These are phyloP conservation scores for Heteropelma amictum DNA, from an alignment of 2,888 invertebrate species.

Conservation along the genomic window DNA sequence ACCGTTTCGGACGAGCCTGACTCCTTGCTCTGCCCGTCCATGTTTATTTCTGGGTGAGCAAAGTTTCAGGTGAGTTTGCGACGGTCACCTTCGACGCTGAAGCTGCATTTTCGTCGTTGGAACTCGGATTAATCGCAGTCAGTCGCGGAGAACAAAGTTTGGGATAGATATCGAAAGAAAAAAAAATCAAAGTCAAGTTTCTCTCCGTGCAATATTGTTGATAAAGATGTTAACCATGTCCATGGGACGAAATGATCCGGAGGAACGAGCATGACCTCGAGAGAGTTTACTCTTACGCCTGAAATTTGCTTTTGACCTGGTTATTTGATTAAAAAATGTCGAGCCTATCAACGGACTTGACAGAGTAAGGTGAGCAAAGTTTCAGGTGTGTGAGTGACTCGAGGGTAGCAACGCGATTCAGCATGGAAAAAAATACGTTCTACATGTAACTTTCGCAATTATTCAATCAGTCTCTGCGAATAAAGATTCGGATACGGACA, in stretches of 20 bases:
- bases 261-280: conserved; percentile 57
- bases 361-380: conserved; percentile 75
- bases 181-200: no score
- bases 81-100: conserved; percentile 51
- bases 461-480: background rate
- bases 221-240: background rate
- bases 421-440: background rate
- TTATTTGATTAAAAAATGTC: conserved; percentile 62
- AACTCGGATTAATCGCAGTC: background rate
- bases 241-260: background rate
- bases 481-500: background rate
- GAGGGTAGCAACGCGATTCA: conserved; percentile 58
- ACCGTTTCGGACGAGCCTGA: conserved; percentile 87
- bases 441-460: background rate
- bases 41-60: conserved; percentile 85
- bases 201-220: no score
- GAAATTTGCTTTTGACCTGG: conserved; percentile 77
- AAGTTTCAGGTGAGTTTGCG: conserved; percentile 91
- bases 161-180: no score
- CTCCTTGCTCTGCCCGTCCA: conserved; percentile 88
- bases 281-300: conserved; percentile 75
- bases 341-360: conserved; percentile 50
- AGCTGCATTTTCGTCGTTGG: background rate
- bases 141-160: background rate
- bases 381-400: conserved; percentile 77